Conservation (phyloP, 2,113 vertebrate species). For the Vulpes ferrilata region DNA sequence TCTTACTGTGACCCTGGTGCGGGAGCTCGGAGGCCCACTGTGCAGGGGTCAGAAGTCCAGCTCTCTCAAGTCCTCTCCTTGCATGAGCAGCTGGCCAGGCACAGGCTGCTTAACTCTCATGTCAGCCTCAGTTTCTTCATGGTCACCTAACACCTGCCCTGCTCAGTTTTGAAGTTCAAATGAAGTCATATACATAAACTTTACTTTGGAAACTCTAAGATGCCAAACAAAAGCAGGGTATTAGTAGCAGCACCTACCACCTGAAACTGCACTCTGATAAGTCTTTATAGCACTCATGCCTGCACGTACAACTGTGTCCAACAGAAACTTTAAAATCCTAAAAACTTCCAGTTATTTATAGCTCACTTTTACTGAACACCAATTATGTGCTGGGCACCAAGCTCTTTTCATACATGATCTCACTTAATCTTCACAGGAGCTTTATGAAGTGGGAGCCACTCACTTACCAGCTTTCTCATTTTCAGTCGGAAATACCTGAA, state of each 20-base stretch:
- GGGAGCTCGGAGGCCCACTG: rapidly evolving
- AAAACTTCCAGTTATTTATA: too few species aligned
- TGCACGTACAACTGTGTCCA: not conserved
- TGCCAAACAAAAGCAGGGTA: not conserved
- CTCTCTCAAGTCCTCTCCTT: not conserved
- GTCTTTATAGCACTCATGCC: rapidly evolving
- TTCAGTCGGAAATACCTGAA: not conserved
- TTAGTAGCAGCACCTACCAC: rapidly evolving
- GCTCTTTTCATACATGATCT: not conserved
- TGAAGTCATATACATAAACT: not conserved
- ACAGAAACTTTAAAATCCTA: not conserved
- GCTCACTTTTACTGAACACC: not conserved
- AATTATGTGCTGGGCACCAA: rapidly evolving
- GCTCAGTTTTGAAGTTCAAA: not conserved
- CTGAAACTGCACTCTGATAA: rapidly evolving
- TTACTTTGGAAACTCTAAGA: not conserved
- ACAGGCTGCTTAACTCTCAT: rapidly evolving
- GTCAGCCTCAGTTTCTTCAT: not conserved
- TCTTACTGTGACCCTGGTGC: too few species aligned
- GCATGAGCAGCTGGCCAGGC: not conserved
- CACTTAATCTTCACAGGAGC: not conserved
- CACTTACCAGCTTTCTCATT: not conserved
- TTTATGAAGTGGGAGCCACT: not conserved
- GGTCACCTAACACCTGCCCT: not conserved
- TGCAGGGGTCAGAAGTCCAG: too few species aligned